phyloP scores from a whole-genome alignment of 2,797 vertebrate species.

The Falco peregrinus region DNA sequence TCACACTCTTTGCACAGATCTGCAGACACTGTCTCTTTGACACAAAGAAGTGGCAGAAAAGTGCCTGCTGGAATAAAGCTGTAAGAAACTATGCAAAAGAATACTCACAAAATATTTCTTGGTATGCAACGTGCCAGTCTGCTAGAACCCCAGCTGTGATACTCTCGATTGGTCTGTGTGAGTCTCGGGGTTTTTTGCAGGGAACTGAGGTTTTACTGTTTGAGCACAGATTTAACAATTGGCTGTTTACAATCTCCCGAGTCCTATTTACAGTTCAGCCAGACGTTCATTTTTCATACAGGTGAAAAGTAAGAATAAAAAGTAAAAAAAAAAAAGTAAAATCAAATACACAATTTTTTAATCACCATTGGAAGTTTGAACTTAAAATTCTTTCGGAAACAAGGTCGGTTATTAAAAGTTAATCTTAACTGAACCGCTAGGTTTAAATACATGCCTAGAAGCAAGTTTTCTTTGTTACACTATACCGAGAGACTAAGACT shows the following conservation, averaged over 20 bases:
- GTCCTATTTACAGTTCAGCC: background rate
- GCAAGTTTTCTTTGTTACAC: background rate
- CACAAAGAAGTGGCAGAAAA: background rate
- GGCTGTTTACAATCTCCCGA: background rate
- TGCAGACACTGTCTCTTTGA: background rate
- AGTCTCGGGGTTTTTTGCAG: background rate
- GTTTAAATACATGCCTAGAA: background rate
- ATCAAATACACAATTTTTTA: background rate
- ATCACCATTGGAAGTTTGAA: background rate
- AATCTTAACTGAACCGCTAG: background rate
- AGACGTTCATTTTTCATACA: background rate
- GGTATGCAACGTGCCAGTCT: rapidly evolving
- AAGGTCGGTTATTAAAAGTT: background rate
- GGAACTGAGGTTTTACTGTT: background rate
- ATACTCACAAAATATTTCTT: no score
- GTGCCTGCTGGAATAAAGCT: background rate
- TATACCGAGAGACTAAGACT: background rate
- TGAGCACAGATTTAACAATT: background rate
- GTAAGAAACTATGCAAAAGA: background rate
- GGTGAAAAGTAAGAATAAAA: background rate
- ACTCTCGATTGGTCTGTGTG: background rate
- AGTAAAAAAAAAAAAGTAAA: no score
- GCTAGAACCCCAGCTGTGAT: background rate
- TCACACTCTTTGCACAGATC: rapidly evolving
- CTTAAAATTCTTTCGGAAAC: background rate